Base-by-base conservation (phyloP, 1,140 invertebrate genomes). In the Sinonovacula constricta region DNA sequence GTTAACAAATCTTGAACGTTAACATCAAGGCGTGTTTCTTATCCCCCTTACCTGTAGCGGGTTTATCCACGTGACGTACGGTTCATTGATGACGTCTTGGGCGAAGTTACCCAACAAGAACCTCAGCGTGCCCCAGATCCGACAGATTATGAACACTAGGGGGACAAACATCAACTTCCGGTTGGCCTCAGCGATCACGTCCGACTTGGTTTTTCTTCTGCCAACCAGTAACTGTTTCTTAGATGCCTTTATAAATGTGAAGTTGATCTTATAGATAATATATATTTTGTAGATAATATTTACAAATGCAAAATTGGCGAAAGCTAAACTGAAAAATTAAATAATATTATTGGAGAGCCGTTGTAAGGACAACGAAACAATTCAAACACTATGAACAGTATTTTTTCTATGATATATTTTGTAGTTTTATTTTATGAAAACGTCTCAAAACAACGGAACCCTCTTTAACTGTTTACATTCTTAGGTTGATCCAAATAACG, bases 131-230 rank as follows among this genome's bases (percentile, higher is more conserved):
- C 87, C 88, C 87, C 87, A 88, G 34, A 87, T 79, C 22, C 87
- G 69, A 14, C 84, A 68, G 0, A 87, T 63, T 24, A 89, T 87
- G 60, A 89, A 89, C 14, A 89, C 86, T 1, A 87, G 30, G 0
- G 88, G 88, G 0, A 88, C 85, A 77, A 88, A 88, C 0, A 81
- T 85, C 36, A 89, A 54, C 53, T 89, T 89, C 45, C 74, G 56
- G 74, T 89, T 87, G n/a, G 87, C 87, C 26, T 85, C 80, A 18
- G 83, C 80, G 12, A 88, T 72, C 12, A 79, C 75, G 59, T 75
- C 60, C 59, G 74, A 72, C n/a, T 67, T 65, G 5, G 66, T 54
- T 51, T 24, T 28, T 53, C 63, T 76, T 80, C 31, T 70, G 45
- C 4, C 33, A 7, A 66, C 62, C 33, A 62, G 57, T 49, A 57